Conservation (phyloP, 1,140 invertebrate genomes). For the Formica exsecta region DNA sequence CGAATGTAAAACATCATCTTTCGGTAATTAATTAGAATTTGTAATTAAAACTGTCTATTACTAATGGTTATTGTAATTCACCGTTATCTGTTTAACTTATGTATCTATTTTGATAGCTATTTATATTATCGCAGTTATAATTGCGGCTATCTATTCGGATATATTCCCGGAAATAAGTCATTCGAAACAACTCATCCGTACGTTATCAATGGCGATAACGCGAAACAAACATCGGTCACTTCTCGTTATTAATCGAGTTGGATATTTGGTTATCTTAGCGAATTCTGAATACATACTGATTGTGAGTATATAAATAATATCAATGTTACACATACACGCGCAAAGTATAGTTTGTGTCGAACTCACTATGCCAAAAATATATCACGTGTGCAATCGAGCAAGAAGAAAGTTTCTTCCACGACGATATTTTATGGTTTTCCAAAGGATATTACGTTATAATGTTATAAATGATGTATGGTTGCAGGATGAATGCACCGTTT, state of each 20-base stretch:
- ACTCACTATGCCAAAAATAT: neutral
- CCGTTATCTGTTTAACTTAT: neutral
- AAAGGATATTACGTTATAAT: constrained; percentile 22
- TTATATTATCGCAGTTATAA: constrained; percentile 51
- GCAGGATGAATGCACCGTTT: neutral
- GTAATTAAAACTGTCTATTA: neutral
- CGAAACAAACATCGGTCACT: constrained; percentile 6
- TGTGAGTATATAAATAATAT: neutral
- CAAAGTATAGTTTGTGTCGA: neutral
- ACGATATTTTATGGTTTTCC: neutral
- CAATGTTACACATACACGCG: neutral
- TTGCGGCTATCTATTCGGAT: constrained; percentile 46
- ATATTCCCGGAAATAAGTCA: constrained; percentile 64
- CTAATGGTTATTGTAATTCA: neutral
- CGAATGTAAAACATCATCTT: neutral
- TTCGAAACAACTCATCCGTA: constrained; percentile 14
- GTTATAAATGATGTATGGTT: constrained; percentile 13
- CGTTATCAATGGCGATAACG: constrained; percentile 38
- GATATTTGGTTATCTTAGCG: constrained; percentile 31
- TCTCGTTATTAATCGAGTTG: neutral
- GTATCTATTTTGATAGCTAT: constrained; percentile 6
- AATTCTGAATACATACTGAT: neutral
- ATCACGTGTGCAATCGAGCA: constrained; percentile 6
- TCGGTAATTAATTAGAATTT: neutral
- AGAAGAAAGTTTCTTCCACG: neutral